Evolutionary conservation across 2,888 invertebrate genomes (phyloP).

Genomic region (Junonia oenone): DNA sequence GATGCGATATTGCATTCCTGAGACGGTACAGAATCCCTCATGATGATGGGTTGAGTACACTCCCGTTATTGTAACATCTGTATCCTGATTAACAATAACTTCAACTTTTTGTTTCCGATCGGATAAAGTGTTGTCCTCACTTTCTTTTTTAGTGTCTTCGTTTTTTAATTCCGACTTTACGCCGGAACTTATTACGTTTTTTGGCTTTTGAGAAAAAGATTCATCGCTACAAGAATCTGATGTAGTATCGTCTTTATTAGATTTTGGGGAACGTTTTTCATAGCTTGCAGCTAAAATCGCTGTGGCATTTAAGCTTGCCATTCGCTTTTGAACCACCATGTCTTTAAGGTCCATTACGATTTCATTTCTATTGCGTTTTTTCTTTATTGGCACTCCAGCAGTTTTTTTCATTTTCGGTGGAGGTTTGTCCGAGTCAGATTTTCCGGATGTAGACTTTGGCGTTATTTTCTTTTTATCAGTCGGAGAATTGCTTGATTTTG

Average conservation of each 20-base stretch:
- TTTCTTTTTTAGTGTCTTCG: constrained; percentile 64
- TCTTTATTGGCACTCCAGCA: constrained; percentile 65
- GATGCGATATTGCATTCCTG: constrained; percentile 92
- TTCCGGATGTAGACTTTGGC: constrained; percentile 49
- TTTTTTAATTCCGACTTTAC: constrained; percentile 75
- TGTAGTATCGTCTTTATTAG: constrained; percentile 78
- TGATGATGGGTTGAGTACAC: constrained; percentile 91
- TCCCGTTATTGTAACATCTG: constrained; percentile 92
- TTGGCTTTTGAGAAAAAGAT: constrained; percentile 72
- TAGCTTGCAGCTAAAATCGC: constrained; percentile 94
- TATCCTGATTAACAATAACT: constrained; percentile 91
- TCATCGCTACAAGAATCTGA: constrained; percentile 79
- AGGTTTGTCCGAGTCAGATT: constrained; percentile 74
- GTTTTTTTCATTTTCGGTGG: constrained; percentile 69
- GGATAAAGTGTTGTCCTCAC: constrained; percentile 47
- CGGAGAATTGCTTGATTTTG: constrained; percentile 51
- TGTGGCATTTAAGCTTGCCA: constrained; percentile 94
- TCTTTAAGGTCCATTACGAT: constrained; percentile 90
- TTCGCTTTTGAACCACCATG: constrained; percentile 92
- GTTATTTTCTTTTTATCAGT: constrained; percentile 65
- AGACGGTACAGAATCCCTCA: constrained; percentile 90
- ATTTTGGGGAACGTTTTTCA: constrained; percentile 83
- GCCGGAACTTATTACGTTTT: constrained; percentile 75
- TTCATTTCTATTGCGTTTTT: constrained; percentile 81
- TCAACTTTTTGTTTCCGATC: constrained; percentile 82